These are phyloP conservation scores for Yponomeuta cagnagella DNA, from an alignment of 2,888 invertebrate genomes.

Conservation along the genomic window DNA sequence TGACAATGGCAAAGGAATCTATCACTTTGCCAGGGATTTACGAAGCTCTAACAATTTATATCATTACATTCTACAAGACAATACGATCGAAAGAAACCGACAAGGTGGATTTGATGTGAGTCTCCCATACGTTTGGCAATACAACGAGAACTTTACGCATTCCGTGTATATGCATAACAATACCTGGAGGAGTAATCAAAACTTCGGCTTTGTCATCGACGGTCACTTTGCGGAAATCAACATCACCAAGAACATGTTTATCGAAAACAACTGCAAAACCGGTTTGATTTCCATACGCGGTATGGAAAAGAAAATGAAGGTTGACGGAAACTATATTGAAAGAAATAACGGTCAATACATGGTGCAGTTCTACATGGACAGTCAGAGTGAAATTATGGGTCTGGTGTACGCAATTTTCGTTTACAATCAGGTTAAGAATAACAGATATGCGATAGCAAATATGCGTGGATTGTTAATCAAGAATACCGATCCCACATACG, in stretches of 20 bases:
- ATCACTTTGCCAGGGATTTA: conserved; percentile 93
- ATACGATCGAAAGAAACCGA: conserved; percentile 88
- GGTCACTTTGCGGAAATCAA: conserved; percentile 96
- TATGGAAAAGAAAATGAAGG: conserved; percentile 96
- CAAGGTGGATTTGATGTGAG: conserved; percentile 91
- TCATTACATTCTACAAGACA: conserved; percentile 93
- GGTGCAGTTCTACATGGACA: conserved; percentile 91
- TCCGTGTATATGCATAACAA: conserved; percentile 91
- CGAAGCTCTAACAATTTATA: conserved; percentile 97
- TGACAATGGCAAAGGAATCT: conserved; percentile 91
- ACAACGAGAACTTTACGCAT: conserved; percentile 95
- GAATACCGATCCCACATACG: conserved; percentile 81
- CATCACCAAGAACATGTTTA: conserved; percentile 89
- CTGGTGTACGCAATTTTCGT: conserved; percentile 87
- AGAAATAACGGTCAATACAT: conserved; percentile 88
- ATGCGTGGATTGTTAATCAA: conserved; percentile 50
- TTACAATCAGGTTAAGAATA: conserved; percentile 85
- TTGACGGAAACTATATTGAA: conserved; percentile 86
- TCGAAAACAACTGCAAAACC: conserved; percentile 87
- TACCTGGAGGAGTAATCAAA: conserved; percentile 89
- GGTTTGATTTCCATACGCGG: conserved; percentile 90
- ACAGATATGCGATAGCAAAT: conserved; percentile 66
- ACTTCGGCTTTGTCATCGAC: conserved; percentile 89
- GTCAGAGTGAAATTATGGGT: conserved; percentile 94
- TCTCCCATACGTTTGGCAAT: conserved; percentile 96